A percentile compares a stretch with the other conserved stretches of the same genome.
phyloP scores from a whole-genome alignment of 2,113 vertebrate genomes.

The Pogonocichla stellata region DNA sequence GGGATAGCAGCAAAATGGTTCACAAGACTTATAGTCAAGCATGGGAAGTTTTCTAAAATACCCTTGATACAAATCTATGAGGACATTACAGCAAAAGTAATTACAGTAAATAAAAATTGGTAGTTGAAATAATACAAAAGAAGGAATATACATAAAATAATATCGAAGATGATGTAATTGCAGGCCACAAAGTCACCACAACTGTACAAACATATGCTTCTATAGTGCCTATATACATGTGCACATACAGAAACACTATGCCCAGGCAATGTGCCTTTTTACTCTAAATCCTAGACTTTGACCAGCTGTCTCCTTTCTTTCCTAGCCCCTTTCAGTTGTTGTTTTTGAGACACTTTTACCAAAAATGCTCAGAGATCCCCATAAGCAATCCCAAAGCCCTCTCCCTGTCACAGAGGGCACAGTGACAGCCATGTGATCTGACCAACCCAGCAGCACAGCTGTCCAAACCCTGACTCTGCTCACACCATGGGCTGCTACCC shows the following conservation, averaged over 20 bases:
- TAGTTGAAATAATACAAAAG: not conserved
- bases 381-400: not conserved
- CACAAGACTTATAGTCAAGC: not conserved
- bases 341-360: not conserved
- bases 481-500: not conserved
- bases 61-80: not conserved
- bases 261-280: not conserved
- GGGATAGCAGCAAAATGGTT: not conserved
- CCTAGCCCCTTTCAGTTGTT: not conserved
- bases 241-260: not conserved
- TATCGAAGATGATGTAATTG: not conserved
- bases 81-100: not conserved
- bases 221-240: accelerated
- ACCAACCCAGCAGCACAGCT: not conserved
- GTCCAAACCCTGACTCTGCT: not conserved
- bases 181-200: not conserved
- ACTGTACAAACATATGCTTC: not conserved
- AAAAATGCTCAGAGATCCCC: not conserved
- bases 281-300: not conserved
- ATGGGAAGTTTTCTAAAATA: not conserved
- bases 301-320: not conserved
- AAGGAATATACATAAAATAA: not conserved
- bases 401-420: accelerated
- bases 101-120: not conserved
- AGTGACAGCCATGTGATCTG: accelerated